Evolutionary conservation across 2,797 vertebrate genomes (phyloP).

Genomic region (Neopelma chrysocephalum): DNA sequence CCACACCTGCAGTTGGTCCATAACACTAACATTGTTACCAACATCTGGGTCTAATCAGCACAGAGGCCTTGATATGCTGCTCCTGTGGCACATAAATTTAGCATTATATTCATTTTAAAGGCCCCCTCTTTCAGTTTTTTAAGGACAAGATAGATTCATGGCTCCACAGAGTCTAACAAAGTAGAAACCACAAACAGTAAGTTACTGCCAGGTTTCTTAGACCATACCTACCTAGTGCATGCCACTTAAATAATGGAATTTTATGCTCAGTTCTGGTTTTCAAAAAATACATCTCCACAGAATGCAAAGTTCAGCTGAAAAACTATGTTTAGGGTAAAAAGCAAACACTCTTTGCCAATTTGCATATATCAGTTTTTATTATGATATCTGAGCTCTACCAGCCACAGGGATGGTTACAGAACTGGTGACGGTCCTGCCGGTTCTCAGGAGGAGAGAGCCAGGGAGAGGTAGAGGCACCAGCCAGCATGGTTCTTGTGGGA

Average conservation of each 20-base stretch:
- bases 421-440: accelerated
- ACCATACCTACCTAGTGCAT: slow-evolving; percentile 65
- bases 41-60: slow-evolving; percentile 85
- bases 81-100: slow-evolving; percentile 82
- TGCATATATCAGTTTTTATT: slow-evolving; percentile 52
- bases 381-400: neutral
- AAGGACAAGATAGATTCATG: slow-evolving; percentile 86
- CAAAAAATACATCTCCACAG: slow-evolving; percentile 47
- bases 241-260: slow-evolving; percentile 75
- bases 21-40: slow-evolving; percentile 84
- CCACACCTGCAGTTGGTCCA: slow-evolving; percentile 83
- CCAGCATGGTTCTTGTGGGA: accelerated
- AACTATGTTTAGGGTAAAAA: slow-evolving; percentile 52
- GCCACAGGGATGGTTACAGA: neutral
- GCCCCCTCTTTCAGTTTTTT: slow-evolving; percentile 77
- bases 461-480: neutral
- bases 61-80: slow-evolving; percentile 77
- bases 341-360: slow-evolving; percentile 43
- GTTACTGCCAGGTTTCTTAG: slow-evolving; percentile 72
- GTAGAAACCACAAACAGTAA: slow-evolving; percentile 77
- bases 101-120: slow-evolving; percentile 81
- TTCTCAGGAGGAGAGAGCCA: neutral
- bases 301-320: slow-evolving; percentile 58
- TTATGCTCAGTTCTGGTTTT: slow-evolving; percentile 65
- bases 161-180: slow-evolving; percentile 84